Evolutionary conservation across 2,888 invertebrate species (phyloP), one percentile per base, ranked within the genome.

Genomic region (Ceramica pisi): DNA sequence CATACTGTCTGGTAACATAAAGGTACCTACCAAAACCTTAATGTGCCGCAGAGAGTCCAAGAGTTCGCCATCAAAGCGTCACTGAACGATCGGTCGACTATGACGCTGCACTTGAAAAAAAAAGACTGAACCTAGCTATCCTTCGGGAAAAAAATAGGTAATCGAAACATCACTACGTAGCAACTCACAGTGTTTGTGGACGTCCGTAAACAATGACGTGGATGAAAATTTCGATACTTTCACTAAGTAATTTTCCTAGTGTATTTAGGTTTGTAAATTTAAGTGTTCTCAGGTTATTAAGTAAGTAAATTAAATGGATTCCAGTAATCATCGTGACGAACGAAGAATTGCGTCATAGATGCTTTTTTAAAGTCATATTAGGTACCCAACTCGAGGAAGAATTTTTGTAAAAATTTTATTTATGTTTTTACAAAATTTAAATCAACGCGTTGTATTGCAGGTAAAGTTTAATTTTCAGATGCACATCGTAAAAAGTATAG

Each of bases 261-360:
- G 6, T 38, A 38, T 31, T 38, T 10, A 19, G 16, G 26, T 69
- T 38, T 16, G n/a, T 41, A 10, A 50, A 64, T 31, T 50, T 2
- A 21, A 35, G 19, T 9, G 38, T 21, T 38, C 19, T 26, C 26
- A 19, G 2, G 12, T 35, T n/a, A 56, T 35, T 21, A 35, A n/a
- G 3, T 38, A 56, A 21, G 2, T 38, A 23, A 38, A 38, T 38
- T 38, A 59, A 21, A 23, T 19, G 3, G 9, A 41, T 62, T 46
- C 23, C 35, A 23, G 9, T 12, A 60, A 26, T 56, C 19, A 64
- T 26, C 7, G n/a, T 10, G n/a, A 41, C 16, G 14, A 38, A 35
- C 0, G 1, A 19, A 41, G n/a, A 26, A 21, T 46, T 75, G n/a
- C 44, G 51, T 26, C 66, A 66, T 35, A 44, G 4, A 74, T 31